Base-by-base conservation (phyloP, 1,140 invertebrate genomes). In the Littorina saxatilis region DNA sequence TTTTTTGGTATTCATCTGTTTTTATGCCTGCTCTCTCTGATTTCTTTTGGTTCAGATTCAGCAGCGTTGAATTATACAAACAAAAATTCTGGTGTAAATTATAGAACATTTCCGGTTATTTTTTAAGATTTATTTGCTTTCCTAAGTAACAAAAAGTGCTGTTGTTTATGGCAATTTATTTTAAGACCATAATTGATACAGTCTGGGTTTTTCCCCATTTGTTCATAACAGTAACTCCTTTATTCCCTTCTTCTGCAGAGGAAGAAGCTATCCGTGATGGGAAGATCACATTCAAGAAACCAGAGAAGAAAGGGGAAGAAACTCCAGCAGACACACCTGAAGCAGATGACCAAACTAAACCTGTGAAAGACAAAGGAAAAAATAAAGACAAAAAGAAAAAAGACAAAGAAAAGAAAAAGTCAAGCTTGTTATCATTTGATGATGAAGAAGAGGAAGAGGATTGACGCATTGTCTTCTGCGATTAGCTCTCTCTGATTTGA, bases 401-500 rank as follows among this genome's bases (percentile, higher is more conserved):
- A 29, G n/a, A 75, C 17, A 80, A 80, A 13, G 85, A 88, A 68
- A 76, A 83, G 50, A 83, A 86, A 17, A 87, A 84, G 37, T 81
- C 87, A 23, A 87, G 61, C 39, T 61, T 88, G 58, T 82, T 88
- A 61, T 88, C 87, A 50, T 88, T 88, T 85, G 85, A 68, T 68
- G 86, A 87, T 61, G 87, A 88, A 47, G 85, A 88, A 27, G 85
- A 88, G 27, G 85, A 88, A 47, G 80, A 82, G 15, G 76, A 77
- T 29, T 68, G 79, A 79, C 58, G 73, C n/a, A n/a, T n/a, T n/a
- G n/a, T n/a, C n/a, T n/a, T n/a, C n/a, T n/a, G n/a, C n/a, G n/a
- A n/a, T n/a, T n/a, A n/a, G n/a, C n/a, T n/a, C n/a, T n/a, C n/a
- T n/a, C n/a, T n/a, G n/a, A n/a, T n/a, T n/a, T n/a, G n/a, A n/a